A percentile compares a stretch with the other conserved stretches of the same genome.
Conservation (phyloP, 64 coral and sea anemone species). For the Actinia tenebrosa region DNA sequence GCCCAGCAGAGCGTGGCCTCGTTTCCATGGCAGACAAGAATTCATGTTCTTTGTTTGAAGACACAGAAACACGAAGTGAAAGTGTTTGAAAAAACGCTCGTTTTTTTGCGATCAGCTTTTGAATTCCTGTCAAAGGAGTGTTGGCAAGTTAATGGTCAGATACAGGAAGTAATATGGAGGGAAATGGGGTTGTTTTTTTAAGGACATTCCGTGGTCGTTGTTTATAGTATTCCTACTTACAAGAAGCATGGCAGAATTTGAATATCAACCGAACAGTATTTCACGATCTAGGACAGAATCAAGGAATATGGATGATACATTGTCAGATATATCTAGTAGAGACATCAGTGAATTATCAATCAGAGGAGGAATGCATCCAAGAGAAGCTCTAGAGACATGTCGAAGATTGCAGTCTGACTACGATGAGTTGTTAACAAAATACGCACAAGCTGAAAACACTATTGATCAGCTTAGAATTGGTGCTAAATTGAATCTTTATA, state of each 20-base stretch:
- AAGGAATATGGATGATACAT: conserved; percentile 55
- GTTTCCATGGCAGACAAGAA: conserved; percentile 20
- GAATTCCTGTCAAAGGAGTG: neutral
- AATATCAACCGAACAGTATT: conserved; percentile 50
- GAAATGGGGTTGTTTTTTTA: neutral
- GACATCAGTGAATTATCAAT: conserved; percentile 53
- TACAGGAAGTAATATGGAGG: neutral
- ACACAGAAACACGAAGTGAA: neutral
- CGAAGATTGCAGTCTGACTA: conserved; percentile 80
- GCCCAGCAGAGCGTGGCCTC: conserved; percentile 14
- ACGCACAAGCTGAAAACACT: conserved; percentile 89
- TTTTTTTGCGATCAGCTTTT: neutral
- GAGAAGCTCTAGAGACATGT: conserved; percentile 62
- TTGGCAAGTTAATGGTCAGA: neutral
- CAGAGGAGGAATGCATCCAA: conserved; percentile 43
- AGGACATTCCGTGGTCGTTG: conserved; percentile 3
- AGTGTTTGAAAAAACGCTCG: neutral
- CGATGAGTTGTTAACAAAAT: conserved; percentile 77
- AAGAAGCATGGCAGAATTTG: conserved; percentile 60
- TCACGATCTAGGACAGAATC: conserved; percentile 28
- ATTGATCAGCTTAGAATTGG: conserved; percentile 93
- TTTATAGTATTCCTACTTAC: neutral
- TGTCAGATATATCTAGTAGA: conserved; percentile 60
- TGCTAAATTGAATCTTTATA: conserved; percentile 89
- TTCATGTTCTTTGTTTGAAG: conserved; percentile 19